Base-by-base conservation (phyloP, 37 sponge, comb jelly and placozoan species). In the Beroe forskalii region DNA sequence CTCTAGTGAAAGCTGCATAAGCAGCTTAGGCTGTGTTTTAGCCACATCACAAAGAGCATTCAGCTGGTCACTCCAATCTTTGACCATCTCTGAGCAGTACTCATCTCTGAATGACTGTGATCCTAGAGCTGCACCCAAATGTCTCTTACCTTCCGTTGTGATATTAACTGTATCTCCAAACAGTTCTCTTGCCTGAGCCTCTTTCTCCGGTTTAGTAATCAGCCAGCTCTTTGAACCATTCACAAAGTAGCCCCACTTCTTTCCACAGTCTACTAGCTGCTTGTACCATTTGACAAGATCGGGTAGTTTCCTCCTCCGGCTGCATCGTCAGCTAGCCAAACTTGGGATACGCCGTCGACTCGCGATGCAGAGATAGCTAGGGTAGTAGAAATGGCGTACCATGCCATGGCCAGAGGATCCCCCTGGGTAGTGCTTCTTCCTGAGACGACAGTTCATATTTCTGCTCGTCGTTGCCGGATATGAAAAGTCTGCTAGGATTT, bases 261-360 rank as follows among this genome's bases (percentile, higher is more conserved):
- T 67, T 35, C 76, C 92, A 17, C 12, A 17, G 31, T 40, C 40
- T 35, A 30, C 33, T 9, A 72, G 89, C 14, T 37, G 20, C 62
- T 91, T 25, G 80, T 80, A 76, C 91, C 91, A 76, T 19, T 39
- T 36, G 19, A 23, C 8, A 41, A 91, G 62, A 39, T 38, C 67
- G 39, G 25, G 28, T 37, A 86, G 62, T 32, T 42, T 17, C 89
- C 67, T 23, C 44, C 89, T 41, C 44, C 2, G 25, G 89, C 35
- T 24, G 40, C 92, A 86, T 89, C 92, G 41, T 89, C 83, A 8
- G 92, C 67, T 32, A 86, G 83, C 86, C 86, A 91, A 40, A 40
- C 14, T 35, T 83, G 89, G n/a, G 4, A 62, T 62, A 41, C 67
- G 6, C 0, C 9, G 32, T 60, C 0, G 3, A 28, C 14, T 41